Base-by-base conservation (phyloP, 2,797 vertebrate genomes). In the Florisuga fusca region DNA sequence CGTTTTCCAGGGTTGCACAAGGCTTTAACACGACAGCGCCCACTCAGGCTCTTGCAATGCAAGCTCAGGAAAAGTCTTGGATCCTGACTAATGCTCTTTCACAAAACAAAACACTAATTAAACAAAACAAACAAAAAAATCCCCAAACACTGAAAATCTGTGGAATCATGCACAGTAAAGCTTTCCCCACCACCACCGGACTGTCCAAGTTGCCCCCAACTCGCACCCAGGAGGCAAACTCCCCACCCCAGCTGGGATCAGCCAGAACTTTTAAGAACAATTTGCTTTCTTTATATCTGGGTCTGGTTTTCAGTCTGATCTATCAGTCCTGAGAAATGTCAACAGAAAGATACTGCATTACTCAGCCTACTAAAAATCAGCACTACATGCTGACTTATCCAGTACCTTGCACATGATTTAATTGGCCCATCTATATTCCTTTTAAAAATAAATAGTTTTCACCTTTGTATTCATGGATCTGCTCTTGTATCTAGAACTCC, bases 251-350 rank as follows among this genome's bases (percentile, higher is more conserved):
- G 23, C 38, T 76, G 29, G 1, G 3, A 59, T 59, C 80, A 59
- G 6, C 26, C 50, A 33, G 29, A 68, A 50, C 36, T 53, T 73
- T 69, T 12, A 48, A 76, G 15, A 76, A 50, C 7, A 51, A n/a
- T 16, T 25, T 3, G 1, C 14, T 54, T 61, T 64, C 18, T 11
- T 9, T 23, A 16, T 9, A 83, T 50, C 23, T 38, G 54, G 7
- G 41, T 53, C 27, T 26, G 59, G 12, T 33, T 79, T 64, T 64
- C 76, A 68, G 29, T 36, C 23, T 59, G 18, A 15, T 50, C 64
- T 83, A 55, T 9, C 11, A 17, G 19, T 64, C 26, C 83, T 51
- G 53, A 22, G 15, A 36, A 14, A 31, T 0, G 0, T 36, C 5
- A 59, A n/a, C 6, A 38, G 46, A 43, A 69, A 20, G 3, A 46